Base-by-base conservation (phyloP, 1,140 invertebrate genomes). In the Heliconius eleuchia region DNA sequence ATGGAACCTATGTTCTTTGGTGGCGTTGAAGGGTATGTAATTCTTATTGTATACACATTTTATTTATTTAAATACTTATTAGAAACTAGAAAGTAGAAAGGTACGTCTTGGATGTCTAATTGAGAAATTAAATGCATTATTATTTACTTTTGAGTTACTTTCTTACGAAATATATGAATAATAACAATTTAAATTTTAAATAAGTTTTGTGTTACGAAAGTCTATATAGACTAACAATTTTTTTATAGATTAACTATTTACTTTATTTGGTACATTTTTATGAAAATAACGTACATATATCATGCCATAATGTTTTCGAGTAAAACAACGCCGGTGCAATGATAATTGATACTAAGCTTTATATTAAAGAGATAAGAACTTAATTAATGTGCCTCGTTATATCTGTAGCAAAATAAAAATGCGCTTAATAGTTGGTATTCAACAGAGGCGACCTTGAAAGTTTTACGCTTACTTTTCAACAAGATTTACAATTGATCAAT, bases 21-120 rank as follows among this genome's bases (percentile, higher is more conserved):
- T 6, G 92, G 91, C 70, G 89, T 92, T 27, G 92, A 94, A 87
- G 92, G 91, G 92, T 94, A 81, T 86, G 91, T 89, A 50, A 34
- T 78, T 74, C 81, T 80, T 11, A 74, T 83, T 80, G 19, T 52
- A 2, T 3, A 60, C n/a, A 11, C n/a, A 60, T 60, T n/a, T 23
- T 27, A 23, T 23, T 23, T 60, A 11, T 60, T 23, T 23, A 23
- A 23, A 60, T 23, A 23, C 7, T 60, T 60, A 60, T n/a, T 60
- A 60, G 55, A 60, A 60, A 60, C 55, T 87, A 84, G 87, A 91
- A 91, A 93, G 89, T 91, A 86, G 87, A 92, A 92, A 92, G 88
- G 88, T 77, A 87, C 78, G 81, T 89, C 89, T 94, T 92, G 92
- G 23, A 5, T 27, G 8, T 9, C 23, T 13, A 66, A 66, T 66